phyloP scores from a whole-genome alignment of 1,140 invertebrate species.

The Drosophila yakuba region DNA sequence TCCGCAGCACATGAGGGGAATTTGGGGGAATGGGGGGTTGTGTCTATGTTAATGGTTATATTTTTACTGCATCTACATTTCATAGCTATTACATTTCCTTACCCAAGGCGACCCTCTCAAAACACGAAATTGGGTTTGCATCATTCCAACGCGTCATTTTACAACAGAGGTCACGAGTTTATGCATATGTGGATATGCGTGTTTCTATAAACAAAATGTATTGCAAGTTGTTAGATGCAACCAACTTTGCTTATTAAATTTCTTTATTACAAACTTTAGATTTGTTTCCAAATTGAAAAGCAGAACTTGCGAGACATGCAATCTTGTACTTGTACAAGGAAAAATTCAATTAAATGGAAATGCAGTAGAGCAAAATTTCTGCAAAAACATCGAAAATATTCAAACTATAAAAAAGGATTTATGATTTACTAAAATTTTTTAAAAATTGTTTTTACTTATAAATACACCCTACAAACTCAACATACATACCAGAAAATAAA shows the following conservation, averaged over 20 bases:
- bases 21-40: slow-evolving; percentile 32
- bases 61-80: slow-evolving; percentile 63
- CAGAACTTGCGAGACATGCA: slow-evolving; percentile 26
- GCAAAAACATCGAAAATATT: no score
- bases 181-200: slow-evolving; percentile 14
- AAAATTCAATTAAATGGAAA: not conserved
- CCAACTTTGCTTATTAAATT: slow-evolving; percentile 46
- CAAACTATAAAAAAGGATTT: no score
- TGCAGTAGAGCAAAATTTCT: not conserved
- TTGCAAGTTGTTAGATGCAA: slow-evolving; percentile 22
- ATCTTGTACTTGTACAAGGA: not conserved
- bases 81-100: slow-evolving; percentile 67
- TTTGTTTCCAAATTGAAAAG: slow-evolving; percentile 8
- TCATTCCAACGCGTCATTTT: slow-evolving; percentile 47
- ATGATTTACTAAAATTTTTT: not conserved
- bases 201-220: slow-evolving; percentile 28
- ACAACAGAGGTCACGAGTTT: slow-evolving; percentile 26
- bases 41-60: slow-evolving; percentile 68
- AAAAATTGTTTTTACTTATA: not conserved
- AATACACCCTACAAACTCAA: no score
- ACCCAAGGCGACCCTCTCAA: not conserved
- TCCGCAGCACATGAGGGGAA: slow-evolving; percentile 27
- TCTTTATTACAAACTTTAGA: slow-evolving; percentile 15
- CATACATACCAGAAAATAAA: not conserved
- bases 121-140: slow-evolving; percentile 54